Conservation (phyloP, 2,113 vertebrate genomes). For the Lycocorax pyrrhopterus region DNA sequence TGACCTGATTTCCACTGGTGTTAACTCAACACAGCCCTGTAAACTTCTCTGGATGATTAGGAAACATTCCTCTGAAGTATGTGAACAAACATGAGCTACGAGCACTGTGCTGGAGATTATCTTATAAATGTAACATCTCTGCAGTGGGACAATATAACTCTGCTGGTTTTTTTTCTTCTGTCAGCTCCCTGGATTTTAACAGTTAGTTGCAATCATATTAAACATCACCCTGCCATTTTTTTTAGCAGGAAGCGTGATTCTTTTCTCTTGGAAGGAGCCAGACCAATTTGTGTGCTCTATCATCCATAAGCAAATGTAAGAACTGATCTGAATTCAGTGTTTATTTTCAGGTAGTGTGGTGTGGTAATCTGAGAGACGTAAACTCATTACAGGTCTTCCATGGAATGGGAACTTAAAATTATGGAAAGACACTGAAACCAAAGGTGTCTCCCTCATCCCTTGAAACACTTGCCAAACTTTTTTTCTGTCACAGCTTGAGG, state of each 20-base stretch:
- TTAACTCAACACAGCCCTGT: background rate
- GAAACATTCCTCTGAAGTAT: slow-evolving; percentile 14
- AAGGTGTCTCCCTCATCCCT: background rate
- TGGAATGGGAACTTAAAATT: background rate
- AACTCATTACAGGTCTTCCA: background rate
- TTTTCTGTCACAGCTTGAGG: background rate
- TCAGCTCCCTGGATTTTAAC: background rate
- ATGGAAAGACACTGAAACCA: background rate
- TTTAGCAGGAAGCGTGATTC: background rate
- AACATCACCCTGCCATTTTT: background rate
- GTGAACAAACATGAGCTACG: background rate
- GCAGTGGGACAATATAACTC: background rate
- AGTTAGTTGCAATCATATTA: background rate
- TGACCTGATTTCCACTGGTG: slow-evolving; percentile 11
- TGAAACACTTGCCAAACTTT: background rate
- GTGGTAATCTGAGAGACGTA: background rate
- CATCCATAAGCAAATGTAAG: background rate
- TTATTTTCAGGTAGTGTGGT: background rate
- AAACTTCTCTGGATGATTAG: slow-evolving; percentile 5
- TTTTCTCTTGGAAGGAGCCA: background rate
- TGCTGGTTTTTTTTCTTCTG: background rate
- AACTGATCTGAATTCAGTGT: background rate
- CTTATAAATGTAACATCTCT: background rate
- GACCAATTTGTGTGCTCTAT: background rate
- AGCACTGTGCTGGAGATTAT: background rate